A percentile compares a stretch with the other conserved stretches of the same genome.
Conservation (phyloP, 2,113 vertebrate species). For the Copsychus sechellarum region DNA sequence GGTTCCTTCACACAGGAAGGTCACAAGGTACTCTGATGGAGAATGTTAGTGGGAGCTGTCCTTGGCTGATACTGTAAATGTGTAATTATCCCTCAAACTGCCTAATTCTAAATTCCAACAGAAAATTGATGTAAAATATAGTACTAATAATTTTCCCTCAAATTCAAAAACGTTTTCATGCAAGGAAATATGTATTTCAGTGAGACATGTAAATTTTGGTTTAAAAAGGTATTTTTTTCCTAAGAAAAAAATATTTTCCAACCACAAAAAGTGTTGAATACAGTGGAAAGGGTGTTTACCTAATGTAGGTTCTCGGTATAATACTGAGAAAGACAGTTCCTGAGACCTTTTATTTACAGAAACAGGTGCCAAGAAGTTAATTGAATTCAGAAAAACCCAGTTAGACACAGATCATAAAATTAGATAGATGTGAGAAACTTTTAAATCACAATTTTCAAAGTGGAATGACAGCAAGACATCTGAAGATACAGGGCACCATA, state of each 20-base stretch:
- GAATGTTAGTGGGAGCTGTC: neutral
- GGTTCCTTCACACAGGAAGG: neutral
- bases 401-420: neutral
- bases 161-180: neutral
- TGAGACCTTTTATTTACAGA: neutral
- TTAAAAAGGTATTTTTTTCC: neutral
- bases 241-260: neutral
- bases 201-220: neutral
- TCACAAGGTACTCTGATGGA: neutral
- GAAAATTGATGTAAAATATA: neutral
- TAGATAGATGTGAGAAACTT: neutral
- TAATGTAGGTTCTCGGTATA: neutral
- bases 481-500: neutral
- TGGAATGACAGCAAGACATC: neutral
- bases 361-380: neutral
- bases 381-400: neutral
- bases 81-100: neutral
- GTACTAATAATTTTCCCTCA: neutral
- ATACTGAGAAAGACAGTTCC: neutral
- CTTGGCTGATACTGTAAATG: neutral
- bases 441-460: neutral
- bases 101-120: neutral
- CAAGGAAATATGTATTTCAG: neutral
- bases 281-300: neutral
- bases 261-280: neutral